phyloP scores from a whole-genome alignment of 1,140 invertebrate genomes.

The Ips nitidus region DNA sequence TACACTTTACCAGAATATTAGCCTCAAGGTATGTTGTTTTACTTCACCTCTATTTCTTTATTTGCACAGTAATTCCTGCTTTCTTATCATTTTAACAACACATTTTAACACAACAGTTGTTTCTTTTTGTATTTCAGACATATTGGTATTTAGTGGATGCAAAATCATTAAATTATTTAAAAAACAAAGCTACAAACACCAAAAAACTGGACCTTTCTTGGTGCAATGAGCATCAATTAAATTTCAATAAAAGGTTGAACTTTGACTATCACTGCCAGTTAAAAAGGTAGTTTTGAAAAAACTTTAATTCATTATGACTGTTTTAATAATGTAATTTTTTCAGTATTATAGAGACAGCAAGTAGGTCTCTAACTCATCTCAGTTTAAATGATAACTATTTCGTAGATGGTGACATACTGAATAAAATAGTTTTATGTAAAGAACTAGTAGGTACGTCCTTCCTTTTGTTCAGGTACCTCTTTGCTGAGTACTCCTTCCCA shows the following conservation, averaged over 20 bases:
- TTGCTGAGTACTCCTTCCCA: not conserved
- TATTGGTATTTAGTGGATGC: slow-evolving; percentile 58
- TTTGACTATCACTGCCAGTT: slow-evolving; percentile 22
- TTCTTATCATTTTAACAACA: not conserved
- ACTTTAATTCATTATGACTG: not conserved
- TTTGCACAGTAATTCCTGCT: slow-evolving; percentile 38
- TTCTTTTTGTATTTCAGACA: slow-evolving; percentile 50
- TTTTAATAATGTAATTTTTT: not conserved
- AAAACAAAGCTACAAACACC: slow-evolving; percentile 65
- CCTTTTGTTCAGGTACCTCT: not conserved
- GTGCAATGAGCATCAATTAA: slow-evolving; percentile 69
- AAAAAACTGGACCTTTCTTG: slow-evolving; percentile 82
- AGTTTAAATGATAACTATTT: slow-evolving; percentile 45
- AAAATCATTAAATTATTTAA: slow-evolving; percentile 55
- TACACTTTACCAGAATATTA: slow-evolving; percentile 75
- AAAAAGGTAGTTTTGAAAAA: slow-evolving; percentile 22
- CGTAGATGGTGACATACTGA: slow-evolving; percentile 36
- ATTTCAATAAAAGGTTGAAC: slow-evolving; percentile 21
- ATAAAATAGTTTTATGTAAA: slow-evolving; percentile 38
- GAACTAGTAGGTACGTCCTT: slow-evolving; percentile 39
- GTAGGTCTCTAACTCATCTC: slow-evolving; percentile 50
- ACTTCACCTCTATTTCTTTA: not conserved
- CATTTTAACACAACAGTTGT: no score
- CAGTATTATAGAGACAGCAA: slow-evolving; percentile 23
- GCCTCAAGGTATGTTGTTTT: slow-evolving; percentile 62